Evolutionary conservation across 1,140 invertebrate species (phyloP).

Genomic region (Heterodera schachtii): DNA sequence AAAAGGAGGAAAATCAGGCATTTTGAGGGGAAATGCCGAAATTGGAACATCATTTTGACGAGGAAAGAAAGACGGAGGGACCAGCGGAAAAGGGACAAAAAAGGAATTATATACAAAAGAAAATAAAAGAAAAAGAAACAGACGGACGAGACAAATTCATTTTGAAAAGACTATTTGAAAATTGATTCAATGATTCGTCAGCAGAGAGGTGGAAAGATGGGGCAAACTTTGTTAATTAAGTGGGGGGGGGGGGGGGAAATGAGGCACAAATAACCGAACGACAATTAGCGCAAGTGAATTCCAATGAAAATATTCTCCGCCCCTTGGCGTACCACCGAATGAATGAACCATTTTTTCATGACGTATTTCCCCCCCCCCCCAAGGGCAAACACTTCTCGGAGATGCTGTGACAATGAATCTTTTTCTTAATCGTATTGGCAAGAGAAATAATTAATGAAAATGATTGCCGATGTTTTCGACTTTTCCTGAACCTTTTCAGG

Average conservation of each 20-base stretch:
- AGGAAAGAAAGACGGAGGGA: not conserved
- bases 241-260: conserved; percentile 17
- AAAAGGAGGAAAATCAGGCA: not conserved
- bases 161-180: not conserved
- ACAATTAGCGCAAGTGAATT: not conserved
- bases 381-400: too few species aligned
- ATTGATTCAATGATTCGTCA: too few species aligned
- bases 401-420: too few species aligned
- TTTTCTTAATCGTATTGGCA: too few species aligned
- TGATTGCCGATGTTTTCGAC: too few species aligned
- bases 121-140: not conserved
- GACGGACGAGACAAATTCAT: not conserved
- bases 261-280: not conserved
- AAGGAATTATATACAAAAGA: not conserved
- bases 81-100: not conserved
- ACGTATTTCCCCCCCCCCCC: too few species aligned
- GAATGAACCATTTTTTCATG: not conserved
- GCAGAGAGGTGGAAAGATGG: not conserved
- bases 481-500: too few species aligned
- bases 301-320: not conserved
- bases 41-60: not conserved
- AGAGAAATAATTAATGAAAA: too few species aligned
- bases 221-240: conserved; percentile 4
- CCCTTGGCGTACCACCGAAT: not conserved
- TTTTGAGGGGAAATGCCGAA: not conserved